Conservation (phyloP, 1,140 invertebrate genomes). For the Drosophila mauritiana region DNA sequence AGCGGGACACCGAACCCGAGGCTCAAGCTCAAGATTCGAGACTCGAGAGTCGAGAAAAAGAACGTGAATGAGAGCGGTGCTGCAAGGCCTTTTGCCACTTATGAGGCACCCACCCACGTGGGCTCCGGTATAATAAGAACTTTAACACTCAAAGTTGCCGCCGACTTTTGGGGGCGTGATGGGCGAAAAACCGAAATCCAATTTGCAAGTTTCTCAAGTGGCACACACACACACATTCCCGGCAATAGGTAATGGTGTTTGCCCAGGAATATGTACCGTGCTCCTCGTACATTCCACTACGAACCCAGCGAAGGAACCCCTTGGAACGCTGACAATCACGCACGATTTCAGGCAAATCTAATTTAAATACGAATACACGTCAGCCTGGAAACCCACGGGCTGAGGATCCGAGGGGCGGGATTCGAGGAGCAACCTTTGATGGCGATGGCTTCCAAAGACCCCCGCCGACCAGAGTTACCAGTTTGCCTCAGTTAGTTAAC, state of each 20-base stretch:
- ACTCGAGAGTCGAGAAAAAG: background rate
- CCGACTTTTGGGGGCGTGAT: constrained; percentile 14
- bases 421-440: constrained; percentile 67
- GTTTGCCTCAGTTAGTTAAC: constrained; percentile 79
- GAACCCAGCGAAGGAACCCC: background rate
- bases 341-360: constrained; percentile 82
- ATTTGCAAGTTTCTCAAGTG: constrained; percentile 80
- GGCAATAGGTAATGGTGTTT: constrained; percentile 64
- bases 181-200: constrained; percentile 73
- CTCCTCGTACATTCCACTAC: constrained; percentile 4
- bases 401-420: constrained; percentile 5
- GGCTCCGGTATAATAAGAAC: constrained; percentile 41
- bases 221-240: constrained; percentile 34
- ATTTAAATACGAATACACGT: constrained; percentile 82
- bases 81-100: constrained; percentile 19
- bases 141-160: constrained; percentile 59
- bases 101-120: constrained; percentile 39
- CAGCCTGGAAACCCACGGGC: constrained; percentile 18
- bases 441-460: constrained; percentile 53
- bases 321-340: constrained; percentile 70
- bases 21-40: background rate
- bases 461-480: constrained; percentile 19
- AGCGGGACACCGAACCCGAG: constrained; percentile 6
- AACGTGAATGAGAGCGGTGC: constrained; percentile 1
- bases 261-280: constrained; percentile 36